phyloP scores from a whole-genome alignment of 1,140 invertebrate genomes.

The Brachionus rotundiformis region DNA sequence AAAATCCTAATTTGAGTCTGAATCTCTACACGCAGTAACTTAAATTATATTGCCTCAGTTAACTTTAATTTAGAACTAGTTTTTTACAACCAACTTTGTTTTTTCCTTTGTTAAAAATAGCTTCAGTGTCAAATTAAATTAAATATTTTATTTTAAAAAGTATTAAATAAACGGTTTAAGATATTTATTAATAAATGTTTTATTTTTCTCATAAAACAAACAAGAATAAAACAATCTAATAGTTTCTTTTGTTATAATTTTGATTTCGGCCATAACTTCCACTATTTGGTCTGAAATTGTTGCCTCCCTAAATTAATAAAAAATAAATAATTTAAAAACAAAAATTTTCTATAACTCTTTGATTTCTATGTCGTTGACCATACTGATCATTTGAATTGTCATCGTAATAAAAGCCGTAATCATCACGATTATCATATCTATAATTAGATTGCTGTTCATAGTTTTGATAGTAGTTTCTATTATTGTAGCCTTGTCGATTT shows the following conservation, averaged over 20 bases:
- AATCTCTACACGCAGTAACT: no score
- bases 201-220: neutral
- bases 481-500: neutral
- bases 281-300: neutral
- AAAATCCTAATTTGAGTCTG: no score
- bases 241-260: neutral
- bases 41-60: no score
- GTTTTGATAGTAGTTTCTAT: neutral
- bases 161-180: neutral
- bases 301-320: neutral
- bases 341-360: conserved; percentile 18
- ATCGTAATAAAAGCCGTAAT: conserved; percentile 19
- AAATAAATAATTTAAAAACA: neutral
- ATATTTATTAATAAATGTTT: neutral
- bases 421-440: neutral
- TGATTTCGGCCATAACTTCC: neutral
- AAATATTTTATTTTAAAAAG: no score
- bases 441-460: neutral
- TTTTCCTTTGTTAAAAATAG: neutral
- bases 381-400: neutral
- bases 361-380: neutral
- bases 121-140: no score
- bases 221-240: neutral
- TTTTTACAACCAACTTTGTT: neutral
- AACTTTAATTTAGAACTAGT: neutral